Base-by-base conservation (phyloP, 2,797 vertebrate genomes). In the Champsocephalus gunnari region DNA sequence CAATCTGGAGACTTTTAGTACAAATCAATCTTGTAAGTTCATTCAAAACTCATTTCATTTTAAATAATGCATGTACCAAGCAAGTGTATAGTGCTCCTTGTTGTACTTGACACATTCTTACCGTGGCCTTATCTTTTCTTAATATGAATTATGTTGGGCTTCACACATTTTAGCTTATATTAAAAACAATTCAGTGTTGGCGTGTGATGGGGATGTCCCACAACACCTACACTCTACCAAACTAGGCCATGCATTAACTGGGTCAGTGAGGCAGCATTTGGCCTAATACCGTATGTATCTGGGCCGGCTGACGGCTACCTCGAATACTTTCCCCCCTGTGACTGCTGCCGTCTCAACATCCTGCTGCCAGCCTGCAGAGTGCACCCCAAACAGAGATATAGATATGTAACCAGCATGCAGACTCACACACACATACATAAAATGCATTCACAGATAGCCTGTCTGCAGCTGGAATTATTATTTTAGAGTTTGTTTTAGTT, bases 281-380 rank as follows among this genome's bases (percentile, higher is more conserved):
- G 88, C 72, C 82, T 91, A 73, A 89, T 88, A 78, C 57, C 47
- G 64, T 83, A 86, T 91, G 87, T 90, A 91, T 91, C 83, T 89
- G 85, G 83, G 87, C 85, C 88, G 80, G 75, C 85, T 92, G 87
- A 89, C 47, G 66, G 85, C 79, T 90, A 80, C 72, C 86, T 88
- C 85, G 85, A 85, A 89, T 77, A 80, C 38, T 48, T 62, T 70
- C 60, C 60, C 77, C 73, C 75, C 61, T 32, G 85, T 78, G 89
- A 87, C 85, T 84, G 78, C 83, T 90, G 83, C 91, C 90, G 88
- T 87, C 87, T 73, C 81, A 57, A 72, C 81, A 88, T 88, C 80
- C 83, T 75, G 79, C 64, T 75, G 34, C 71, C 73, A 54, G 78
- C 70, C 73, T 85, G 76, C 70, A 82, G 59, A 85, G 71, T 48